Evolutionary conservation across 2,113 vertebrate genomes (phyloP).

Genomic region (Bostrychus sinensis): DNA sequence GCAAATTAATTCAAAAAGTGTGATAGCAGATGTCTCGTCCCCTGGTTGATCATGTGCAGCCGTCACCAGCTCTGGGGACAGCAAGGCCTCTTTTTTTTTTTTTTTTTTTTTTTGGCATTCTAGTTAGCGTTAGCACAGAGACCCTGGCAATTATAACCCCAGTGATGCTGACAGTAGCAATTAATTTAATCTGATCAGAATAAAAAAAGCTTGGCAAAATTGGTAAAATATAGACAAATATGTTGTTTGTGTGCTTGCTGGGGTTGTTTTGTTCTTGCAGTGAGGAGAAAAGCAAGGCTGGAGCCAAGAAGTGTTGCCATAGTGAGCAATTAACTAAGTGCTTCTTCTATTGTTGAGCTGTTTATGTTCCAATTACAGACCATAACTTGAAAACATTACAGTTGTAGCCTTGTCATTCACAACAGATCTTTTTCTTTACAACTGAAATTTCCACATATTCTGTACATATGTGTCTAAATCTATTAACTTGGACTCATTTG

Average conservation of each 20-base stretch:
- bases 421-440: background rate
- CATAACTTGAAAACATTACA: background rate
- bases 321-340: slow-evolving; percentile 7
- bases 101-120: slow-evolving; percentile 1
- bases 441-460: too few relatives aligned
- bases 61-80: slow-evolving; percentile 21
- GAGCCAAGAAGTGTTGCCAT: slow-evolving; percentile 1
- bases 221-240: background rate
- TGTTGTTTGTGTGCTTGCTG: background rate
- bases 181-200: background rate
- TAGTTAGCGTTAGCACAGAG: slow-evolving; percentile 9
- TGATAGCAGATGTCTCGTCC: slow-evolving; percentile 46
- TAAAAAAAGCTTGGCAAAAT: background rate
- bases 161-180: background rate
- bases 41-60: slow-evolving; percentile 32
- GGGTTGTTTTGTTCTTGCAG: background rate
- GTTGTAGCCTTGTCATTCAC: background rate
- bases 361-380: background rate
- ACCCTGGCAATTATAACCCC: slow-evolving; percentile 3
- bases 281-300: background rate
- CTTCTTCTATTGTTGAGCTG: background rate
- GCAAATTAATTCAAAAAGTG: slow-evolving; percentile 51
- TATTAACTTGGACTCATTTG: too few relatives aligned
- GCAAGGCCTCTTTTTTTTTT: background rate
- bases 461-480: too few relatives aligned